A percentile compares a stretch with the other conserved stretches of the same genome.
phyloP scores from a whole-genome alignment of 2,113 vertebrate species.

The Engystomops pustulosus region DNA sequence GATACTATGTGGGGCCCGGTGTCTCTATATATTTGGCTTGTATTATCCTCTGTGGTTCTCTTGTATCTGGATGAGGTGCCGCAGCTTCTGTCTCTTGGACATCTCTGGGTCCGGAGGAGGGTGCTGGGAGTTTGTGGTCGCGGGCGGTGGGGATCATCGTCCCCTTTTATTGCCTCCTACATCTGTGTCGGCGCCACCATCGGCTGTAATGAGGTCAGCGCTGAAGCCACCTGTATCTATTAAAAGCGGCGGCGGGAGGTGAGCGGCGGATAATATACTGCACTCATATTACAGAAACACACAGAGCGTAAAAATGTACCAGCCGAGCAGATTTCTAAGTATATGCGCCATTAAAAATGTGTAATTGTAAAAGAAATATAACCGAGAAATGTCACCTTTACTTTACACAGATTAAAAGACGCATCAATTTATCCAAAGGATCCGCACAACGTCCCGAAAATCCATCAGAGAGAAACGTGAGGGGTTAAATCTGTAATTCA shows the following conservation, averaged over 20 bases:
- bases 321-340: slow-evolving; percentile 47
- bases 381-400: slow-evolving; percentile 48
- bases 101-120: no score
- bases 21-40: no score
- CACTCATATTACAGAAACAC: slow-evolving; percentile 53
- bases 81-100: no score
- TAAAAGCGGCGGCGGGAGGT: slow-evolving; percentile 32
- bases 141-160: neutral
- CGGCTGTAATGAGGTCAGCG: slow-evolving; percentile 46
- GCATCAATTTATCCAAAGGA: neutral
- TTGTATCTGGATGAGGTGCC: no score
- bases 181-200: neutral
- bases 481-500: neutral
- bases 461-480: slow-evolving; percentile 15
- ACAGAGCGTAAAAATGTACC: slow-evolving; percentile 50
- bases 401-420: slow-evolving; percentile 12
- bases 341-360: slow-evolving; percentile 46
- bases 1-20: no score
- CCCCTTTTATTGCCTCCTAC: slow-evolving; percentile 37
- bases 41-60: no score
- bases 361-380: slow-evolving; percentile 53
- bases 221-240: slow-evolving; percentile 34
- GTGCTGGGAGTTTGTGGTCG: no score
- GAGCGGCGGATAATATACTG: slow-evolving; percentile 45
- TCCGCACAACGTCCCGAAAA: neutral